Percentiles rank a stretch among this genome's conserved stretches.
phyloP scores from a whole-genome alignment of 2,113 vertebrate genomes.

The Philantomba maxwellii region DNA sequence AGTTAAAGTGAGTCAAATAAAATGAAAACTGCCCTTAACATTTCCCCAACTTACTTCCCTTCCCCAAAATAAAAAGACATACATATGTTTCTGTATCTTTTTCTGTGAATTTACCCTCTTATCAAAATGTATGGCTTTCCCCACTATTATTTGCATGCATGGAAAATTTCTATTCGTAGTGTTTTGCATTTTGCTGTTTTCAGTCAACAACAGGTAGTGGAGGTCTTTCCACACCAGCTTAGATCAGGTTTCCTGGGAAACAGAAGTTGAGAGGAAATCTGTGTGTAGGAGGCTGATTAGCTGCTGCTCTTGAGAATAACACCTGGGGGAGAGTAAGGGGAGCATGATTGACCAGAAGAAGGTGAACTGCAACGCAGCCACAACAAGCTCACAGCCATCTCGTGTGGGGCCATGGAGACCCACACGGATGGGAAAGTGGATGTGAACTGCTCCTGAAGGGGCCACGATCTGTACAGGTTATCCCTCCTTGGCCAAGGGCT shows the following conservation, averaged over 20 bases:
- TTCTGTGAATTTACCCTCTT: background rate
- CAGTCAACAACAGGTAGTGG: background rate
- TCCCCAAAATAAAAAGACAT: background rate
- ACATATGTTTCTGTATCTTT: background rate
- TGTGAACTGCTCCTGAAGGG: background rate
- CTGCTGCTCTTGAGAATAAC: background rate
- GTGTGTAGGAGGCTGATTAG: background rate
- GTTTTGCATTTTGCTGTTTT: background rate
- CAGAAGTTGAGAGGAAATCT: background rate
- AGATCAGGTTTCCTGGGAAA: slow-evolving; percentile 25
- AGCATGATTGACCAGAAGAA: background rate
- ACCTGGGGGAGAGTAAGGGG: background rate
- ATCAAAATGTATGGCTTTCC: background rate
- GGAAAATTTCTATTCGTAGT: background rate
- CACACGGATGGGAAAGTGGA: background rate
- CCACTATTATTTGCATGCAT: background rate
- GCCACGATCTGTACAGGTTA: background rate
- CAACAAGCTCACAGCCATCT: background rate
- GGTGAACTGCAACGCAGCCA: background rate
- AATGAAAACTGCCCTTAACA: background rate
- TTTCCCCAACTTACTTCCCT: background rate
- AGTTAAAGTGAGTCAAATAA: background rate
- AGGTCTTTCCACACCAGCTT: background rate
- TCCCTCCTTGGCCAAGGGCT: background rate
- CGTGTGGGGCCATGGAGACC: background rate